These are phyloP conservation scores for Biston stratarius DNA, from an alignment of 2,888 invertebrate species.

Conservation along the genomic window DNA sequence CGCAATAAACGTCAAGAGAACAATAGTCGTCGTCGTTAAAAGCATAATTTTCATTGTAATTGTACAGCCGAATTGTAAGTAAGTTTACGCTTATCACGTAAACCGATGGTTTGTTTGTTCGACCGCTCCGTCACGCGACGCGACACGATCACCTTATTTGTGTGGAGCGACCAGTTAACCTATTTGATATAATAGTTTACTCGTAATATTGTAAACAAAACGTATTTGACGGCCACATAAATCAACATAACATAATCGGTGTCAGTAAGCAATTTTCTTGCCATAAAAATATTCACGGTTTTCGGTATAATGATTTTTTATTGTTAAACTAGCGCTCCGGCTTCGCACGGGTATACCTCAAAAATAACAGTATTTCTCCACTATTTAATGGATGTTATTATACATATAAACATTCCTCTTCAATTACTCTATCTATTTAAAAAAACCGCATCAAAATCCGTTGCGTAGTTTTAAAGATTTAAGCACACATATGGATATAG, in stretches of 20 bases:
- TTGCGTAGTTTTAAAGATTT: no score
- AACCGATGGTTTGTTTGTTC: slow-evolving; percentile 60
- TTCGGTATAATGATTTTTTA: no score
- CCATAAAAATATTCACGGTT: no score
- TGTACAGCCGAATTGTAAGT: slow-evolving; percentile 48
- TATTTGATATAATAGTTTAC: slow-evolving; percentile 29
- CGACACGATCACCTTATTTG: slow-evolving; percentile 52
- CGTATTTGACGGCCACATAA: not conserved
- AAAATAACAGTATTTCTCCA: no score
- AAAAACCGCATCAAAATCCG: no score
- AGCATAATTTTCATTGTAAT: slow-evolving; percentile 62
- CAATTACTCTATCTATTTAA: no score
- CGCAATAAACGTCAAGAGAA: slow-evolving; percentile 59
- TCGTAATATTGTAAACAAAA: slow-evolving; percentile 12
- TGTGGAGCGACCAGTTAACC: slow-evolving; percentile 47
- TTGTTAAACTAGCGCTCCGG: no score
- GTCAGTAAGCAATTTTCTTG: not conserved
- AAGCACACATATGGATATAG: no score
- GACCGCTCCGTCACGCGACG: slow-evolving; percentile 58
- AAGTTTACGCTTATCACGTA: slow-evolving; percentile 57
- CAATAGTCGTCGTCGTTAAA: slow-evolving; percentile 61
- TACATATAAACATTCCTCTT: no score
- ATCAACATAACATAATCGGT: not conserved
- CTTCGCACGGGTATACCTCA: no score
- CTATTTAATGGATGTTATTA: no score